Percentiles rank a stretch among this genome's conserved stretches.
phyloP scores from a whole-genome alignment of 35 echinoderm and acorn worm species.

The Lytechinus variegatus region DNA sequence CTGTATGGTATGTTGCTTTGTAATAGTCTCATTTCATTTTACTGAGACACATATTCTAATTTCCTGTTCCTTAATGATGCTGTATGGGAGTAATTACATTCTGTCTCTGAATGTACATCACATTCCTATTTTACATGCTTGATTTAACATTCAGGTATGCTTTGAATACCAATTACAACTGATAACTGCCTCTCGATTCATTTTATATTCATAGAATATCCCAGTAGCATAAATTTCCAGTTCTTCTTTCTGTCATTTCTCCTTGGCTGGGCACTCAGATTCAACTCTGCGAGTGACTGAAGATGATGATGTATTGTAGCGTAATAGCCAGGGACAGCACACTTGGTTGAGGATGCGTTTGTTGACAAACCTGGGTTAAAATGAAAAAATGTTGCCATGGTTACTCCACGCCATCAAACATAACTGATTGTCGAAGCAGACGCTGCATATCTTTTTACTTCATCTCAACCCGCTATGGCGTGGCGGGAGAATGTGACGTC shows the following conservation, averaged over 20 bases:
- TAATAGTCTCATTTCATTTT: neutral
- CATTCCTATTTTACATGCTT: neutral
- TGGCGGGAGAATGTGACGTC: neutral
- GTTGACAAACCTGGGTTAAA: neutral
- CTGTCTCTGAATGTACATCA: neutral
- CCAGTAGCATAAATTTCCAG: neutral
- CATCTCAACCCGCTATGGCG: neutral
- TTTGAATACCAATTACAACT: neutral
- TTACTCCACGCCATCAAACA: neutral
- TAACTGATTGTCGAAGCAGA: neutral
- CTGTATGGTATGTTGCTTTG: neutral
- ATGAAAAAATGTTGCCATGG: neutral
- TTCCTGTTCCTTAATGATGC: neutral
- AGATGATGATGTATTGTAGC: neutral
- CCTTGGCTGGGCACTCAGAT: neutral
- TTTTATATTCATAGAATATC: neutral
- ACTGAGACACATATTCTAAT: neutral
- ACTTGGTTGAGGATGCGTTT: neutral
- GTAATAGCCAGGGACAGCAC: neutral
- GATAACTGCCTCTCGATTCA: neutral
- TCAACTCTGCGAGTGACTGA: neutral
- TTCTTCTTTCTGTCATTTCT: neutral
- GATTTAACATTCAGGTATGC: neutral
- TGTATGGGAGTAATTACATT: neutral
- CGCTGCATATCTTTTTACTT: neutral